Conservation (phyloP, 2,888 invertebrate species). For the Cheilosia variabilis region DNA sequence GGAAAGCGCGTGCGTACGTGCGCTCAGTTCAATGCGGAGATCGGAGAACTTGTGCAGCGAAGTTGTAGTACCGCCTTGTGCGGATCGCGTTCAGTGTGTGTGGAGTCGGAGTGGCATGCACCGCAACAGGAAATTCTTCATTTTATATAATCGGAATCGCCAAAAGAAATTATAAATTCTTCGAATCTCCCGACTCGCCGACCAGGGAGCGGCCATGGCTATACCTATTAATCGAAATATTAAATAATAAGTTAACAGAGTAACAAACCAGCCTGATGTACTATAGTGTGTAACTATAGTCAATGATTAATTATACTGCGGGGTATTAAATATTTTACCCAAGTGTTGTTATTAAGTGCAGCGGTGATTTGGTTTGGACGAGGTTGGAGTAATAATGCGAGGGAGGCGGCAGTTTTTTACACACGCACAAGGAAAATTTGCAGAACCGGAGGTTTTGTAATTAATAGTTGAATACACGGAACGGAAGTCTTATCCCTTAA, state of each 20-base stretch:
- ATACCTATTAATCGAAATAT: conserved; percentile 33
- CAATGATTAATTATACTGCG: conserved; percentile 11
- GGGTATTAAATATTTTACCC: conserved; percentile 8
- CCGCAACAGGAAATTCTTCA: conserved; percentile 68
- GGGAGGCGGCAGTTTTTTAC: too few species aligned
- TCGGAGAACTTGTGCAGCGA: conserved; percentile 35
- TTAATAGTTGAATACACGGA: too few species aligned
- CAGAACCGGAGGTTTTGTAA: not conserved
- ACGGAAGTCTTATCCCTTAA: too few species aligned
- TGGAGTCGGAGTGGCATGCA: conserved; percentile 38
- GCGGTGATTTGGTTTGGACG: not conserved
- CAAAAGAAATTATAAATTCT: conserved; percentile 44
- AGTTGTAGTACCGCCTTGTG: conserved; percentile 19
- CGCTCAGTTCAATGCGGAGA: not conserved
- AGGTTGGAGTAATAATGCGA: not conserved
- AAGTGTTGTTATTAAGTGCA: conserved; percentile 19
- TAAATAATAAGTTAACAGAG: conserved; percentile 40
- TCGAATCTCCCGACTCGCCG: conserved; percentile 23
- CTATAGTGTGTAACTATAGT: not conserved
- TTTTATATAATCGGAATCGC: conserved; percentile 61
- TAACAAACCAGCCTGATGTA: not conserved
- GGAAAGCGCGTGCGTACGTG: conserved; percentile 22
- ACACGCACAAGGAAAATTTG: not conserved
- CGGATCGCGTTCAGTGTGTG: conserved; percentile 7
- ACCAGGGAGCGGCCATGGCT: not conserved